These are phyloP conservation scores for Magallana nippona DNA, from an alignment of 2,888 invertebrate species.

Conservation along the genomic window DNA sequence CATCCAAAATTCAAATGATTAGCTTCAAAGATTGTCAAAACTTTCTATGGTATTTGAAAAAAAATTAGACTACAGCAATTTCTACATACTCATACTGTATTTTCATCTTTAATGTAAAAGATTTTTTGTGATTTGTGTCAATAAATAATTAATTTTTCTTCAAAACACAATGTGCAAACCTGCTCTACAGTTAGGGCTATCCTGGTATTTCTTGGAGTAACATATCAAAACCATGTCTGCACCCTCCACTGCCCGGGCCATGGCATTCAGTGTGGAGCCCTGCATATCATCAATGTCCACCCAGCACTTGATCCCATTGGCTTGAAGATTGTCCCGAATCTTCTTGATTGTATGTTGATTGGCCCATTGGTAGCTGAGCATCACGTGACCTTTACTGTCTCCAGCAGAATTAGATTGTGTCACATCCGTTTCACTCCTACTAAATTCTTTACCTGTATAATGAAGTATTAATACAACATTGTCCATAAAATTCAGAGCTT, in stretches of 20 bases:
- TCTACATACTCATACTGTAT: too few species aligned
- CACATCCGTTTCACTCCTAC: neutral
- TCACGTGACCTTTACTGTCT: conserved; percentile 61
- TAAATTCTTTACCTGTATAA: conserved; percentile 28
- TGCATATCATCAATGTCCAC: conserved; percentile 65
- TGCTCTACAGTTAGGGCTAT: conserved; percentile 70
- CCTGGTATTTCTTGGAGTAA: conserved; percentile 70
- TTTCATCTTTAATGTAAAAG: neutral
- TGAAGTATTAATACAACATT: too few species aligned
- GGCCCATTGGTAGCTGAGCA: conserved; percentile 73
- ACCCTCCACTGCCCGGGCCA: conserved; percentile 71
- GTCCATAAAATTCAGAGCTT: too few species aligned
- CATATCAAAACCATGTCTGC: conserved; percentile 66
- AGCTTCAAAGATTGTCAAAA: too few species aligned
- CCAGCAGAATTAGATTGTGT: neutral
- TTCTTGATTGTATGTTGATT: conserved; percentile 60
- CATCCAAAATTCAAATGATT: too few species aligned
- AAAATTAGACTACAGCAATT: too few species aligned
- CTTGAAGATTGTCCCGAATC: conserved; percentile 59
- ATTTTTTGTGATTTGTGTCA: neutral
- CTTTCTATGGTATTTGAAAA: too few species aligned
- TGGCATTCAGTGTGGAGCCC: conserved; percentile 71
- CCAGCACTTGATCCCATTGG: conserved; percentile 53
- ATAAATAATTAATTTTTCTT: neutral
- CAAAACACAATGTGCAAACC: conserved; percentile 52